Base-by-base conservation (phyloP, 2,888 invertebrate genomes). In the Taphrorychus bicolor region DNA sequence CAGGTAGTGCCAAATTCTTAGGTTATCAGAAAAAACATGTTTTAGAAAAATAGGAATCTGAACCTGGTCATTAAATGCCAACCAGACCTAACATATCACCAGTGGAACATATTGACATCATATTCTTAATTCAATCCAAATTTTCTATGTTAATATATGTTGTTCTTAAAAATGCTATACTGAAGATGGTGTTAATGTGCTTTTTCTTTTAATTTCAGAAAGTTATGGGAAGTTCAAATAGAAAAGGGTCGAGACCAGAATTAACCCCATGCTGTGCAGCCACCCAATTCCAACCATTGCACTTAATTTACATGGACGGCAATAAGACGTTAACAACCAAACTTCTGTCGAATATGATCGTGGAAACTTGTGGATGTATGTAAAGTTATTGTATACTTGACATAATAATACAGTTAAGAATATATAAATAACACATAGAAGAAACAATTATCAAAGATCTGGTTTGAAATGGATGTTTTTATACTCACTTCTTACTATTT, bases 321-420 rank as follows among this genome's bases (percentile, higher is more conserved):
- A 91, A 92, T 74, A 89, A 89, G 74, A 90, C 92, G 2, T 88
- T 92, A 71, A 91, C 91, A 49, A 89, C 91, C 75, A 92, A 91
- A 77, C 89, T 90, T 0, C 81, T 95, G 66, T 93, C 94, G 0
- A 94, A 95, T 76, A 95, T 95, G 94, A 91, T 94, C 42, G 93
- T 95, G n/a, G 93, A 94, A 74, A 89, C 92, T 4, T 95, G 95
- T 79, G 95, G 94, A 16, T 95, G 95, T 78, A 91, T 93, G 90
- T 93, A 83, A 63, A 22, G 19, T 52, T 1, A 7, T 3, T 32
- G 32, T 7, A 32, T 9, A 32, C 1, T 32, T 32, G 3, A 32
- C 11, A 32, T 3, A 11, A 32, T 3, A 32, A 32, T 32, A 32
- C 3, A 32, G 11, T 32, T 32, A 32, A 32, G 32, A 32, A 32